Percentiles rank a stretch among this genome's conserved stretches.
phyloP scores from a whole-genome alignment of 1,140 invertebrate species.

The Apolygus lucorum region DNA sequence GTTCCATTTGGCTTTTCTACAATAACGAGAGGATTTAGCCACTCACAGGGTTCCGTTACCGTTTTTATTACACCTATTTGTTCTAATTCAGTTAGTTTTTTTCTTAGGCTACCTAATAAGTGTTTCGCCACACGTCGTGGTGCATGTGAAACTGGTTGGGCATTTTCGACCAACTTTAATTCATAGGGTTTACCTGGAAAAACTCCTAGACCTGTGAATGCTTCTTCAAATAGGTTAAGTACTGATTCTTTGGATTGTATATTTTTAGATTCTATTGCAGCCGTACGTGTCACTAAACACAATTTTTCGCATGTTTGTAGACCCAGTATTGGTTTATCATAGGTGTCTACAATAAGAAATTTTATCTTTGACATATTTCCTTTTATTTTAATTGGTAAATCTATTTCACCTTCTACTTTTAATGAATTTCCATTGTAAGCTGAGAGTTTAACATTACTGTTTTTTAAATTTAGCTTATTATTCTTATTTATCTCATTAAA shows the following conservation, averaged over 20 bases:
- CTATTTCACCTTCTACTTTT: not conserved
- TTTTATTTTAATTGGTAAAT: not conserved
- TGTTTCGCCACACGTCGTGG: not conserved
- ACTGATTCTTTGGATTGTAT: not conserved
- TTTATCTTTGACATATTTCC: not conserved
- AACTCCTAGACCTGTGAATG: too few species aligned
- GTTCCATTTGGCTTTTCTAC: constrained; percentile 8
- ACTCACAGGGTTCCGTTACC: constrained; percentile 29
- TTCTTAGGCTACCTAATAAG: too few species aligned
- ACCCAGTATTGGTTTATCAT: not conserved
- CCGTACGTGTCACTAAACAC: not conserved
- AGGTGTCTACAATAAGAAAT: not conserved
- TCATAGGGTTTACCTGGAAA: not conserved
- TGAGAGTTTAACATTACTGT: not conserved
- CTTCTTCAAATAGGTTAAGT: not conserved
- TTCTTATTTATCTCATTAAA: not conserved
- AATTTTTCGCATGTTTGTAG: not conserved
- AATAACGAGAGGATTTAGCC: constrained; percentile 31
- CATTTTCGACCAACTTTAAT: not conserved
- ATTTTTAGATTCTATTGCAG: not conserved
- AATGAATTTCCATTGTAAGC: not conserved
- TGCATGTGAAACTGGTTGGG: not conserved
- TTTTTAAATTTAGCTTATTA: not conserved
- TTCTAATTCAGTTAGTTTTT: not conserved
- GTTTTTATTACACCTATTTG: not conserved